Evolutionary conservation across 2,113 vertebrate species (phyloP), one percentile per base, ranked within the genome.

Genomic region (Tetraodon nigroviridis): DNA sequence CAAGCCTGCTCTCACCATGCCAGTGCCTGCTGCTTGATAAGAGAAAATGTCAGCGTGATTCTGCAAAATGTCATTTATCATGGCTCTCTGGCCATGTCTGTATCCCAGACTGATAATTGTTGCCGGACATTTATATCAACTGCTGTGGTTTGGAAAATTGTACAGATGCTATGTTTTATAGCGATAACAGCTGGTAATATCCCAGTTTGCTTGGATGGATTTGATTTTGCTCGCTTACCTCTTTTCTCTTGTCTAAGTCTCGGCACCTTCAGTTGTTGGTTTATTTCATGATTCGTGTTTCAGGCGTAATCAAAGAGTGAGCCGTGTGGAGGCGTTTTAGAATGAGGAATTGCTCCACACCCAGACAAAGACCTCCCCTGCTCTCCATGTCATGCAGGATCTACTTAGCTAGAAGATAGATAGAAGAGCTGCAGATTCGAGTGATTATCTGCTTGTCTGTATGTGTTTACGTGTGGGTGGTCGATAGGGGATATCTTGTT

Each of bases 1-100:
- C 89, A 89, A 88, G 84, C 82, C 84, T 73, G 76, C 86, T 86
- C 86, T 88, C 83, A 69, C 85, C 84, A 73, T 69, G 71, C 83
- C 86, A 78, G 74, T 89, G 89, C 86, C 86, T 87, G 83, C 72
- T 84, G 84, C 88, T 86, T 72, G 89, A 92, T 92, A 91, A 91
- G 84, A 84, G 89, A 74, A 90, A 89, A 90, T 90, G 88, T 90
- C 89, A 90, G 85, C 78, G 71, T 85, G 84, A 87, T 89, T 89
- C 89, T 82, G 76, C 79, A 77, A 91, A 90, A 90, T 89, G 89
- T 87, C 85, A 89, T 90, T 92, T 92, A 89, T 90, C 84, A 80
- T 22, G 42, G 82, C 78, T 89, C 78, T 85, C 75, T 82, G 71
- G 77, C 80, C 74, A 50, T 84, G 85, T 86, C 84, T 85, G 82